Evolutionary conservation across 1,140 invertebrate genomes (phyloP), one percentile per base, ranked within the genome.

Genomic region (Zaprionus nigranus): DNA sequence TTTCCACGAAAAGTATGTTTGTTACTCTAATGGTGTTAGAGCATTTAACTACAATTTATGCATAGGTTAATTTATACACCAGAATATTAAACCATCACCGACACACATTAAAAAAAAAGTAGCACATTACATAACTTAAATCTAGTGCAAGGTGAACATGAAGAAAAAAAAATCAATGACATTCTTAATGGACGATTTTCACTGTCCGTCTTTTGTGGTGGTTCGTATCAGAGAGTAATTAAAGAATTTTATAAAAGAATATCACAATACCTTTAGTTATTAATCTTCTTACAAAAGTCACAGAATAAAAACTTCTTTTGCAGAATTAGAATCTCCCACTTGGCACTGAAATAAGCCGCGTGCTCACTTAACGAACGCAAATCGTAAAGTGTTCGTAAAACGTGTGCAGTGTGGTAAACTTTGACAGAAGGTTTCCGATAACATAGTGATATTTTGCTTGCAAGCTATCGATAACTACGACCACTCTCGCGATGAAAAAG

Each of bases 261-360:
- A 56, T 67, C 77, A 85, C 86, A 88, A 83, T 92, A 92, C 91
- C 91, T 92, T 92, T 77, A 87, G 82, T 92, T 91, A 79, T 81
- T 79, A 78, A 90, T 85, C 83, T 92, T 92, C 91, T 91, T 91
- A 91, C 91, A 92, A 92, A 92, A 92, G 91, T 87, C 82, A 92
- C 86, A 92, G 82, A 92, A 92, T 92, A 80, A 92, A 92, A 92
- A 92, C 81, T 91, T 91, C 91, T 92, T 92, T 91, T 91, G 83
- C 85, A 92, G 91, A 92, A 90, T 83, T 77, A 76, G 58, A 77
- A 78, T 81, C 78, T 87, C 79, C 78, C 78, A 85, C 84, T 83
- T 62, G 90, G 81, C 91, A 91, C 77, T 83, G 91, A 86, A 81
- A 73, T 74, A 46, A 69, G 71, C 84, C 91, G 91, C 88, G 91